phyloP scores from a whole-genome alignment of 1,140 invertebrate species.

The Drosophila varians region DNA sequence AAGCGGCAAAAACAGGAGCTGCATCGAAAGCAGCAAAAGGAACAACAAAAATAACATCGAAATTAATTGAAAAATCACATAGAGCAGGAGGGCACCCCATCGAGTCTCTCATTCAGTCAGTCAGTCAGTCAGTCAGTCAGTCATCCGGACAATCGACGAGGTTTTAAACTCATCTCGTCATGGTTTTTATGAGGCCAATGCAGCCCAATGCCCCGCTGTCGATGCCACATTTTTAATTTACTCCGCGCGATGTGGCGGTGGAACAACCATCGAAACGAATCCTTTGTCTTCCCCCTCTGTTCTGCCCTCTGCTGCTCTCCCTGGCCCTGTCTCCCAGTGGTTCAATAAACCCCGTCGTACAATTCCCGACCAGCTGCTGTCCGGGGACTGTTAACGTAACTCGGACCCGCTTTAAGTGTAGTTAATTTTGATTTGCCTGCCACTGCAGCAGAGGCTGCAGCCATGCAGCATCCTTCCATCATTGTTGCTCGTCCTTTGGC shows the following conservation, averaged over 20 bases:
- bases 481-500: constrained; percentile 8
- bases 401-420: constrained; percentile 60
- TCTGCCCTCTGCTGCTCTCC: neutral
- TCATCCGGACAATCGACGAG: neutral
- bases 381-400: constrained; percentile 13
- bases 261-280: constrained; percentile 1
- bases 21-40: neutral
- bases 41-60: constrained; percentile 57
- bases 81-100: constrained; percentile 6
- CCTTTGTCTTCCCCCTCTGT: constrained; percentile 18
- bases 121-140: constrained; percentile 15
- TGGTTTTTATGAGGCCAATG: constrained; percentile 65
- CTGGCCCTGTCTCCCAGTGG: constrained; percentile 29
- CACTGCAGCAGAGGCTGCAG: constrained; percentile 7
- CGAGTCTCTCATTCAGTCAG: constrained; percentile 18
- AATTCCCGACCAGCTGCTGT: constrained; percentile 37
- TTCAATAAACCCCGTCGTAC: constrained; percentile 72
- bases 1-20: constrained; percentile 11
- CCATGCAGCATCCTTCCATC: constrained; percentile 3
- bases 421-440: constrained; percentile 71
- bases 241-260: constrained; percentile 37
- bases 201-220: constrained; percentile 22
- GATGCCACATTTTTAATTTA: constrained; percentile 78
- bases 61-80: constrained; percentile 80
- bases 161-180: constrained; percentile 48